A percentile compares a stretch with the other conserved stretches of the same genome.
Conservation (phyloP, 1,140 invertebrate species). For the Bombus haemorrhoidalis region DNA sequence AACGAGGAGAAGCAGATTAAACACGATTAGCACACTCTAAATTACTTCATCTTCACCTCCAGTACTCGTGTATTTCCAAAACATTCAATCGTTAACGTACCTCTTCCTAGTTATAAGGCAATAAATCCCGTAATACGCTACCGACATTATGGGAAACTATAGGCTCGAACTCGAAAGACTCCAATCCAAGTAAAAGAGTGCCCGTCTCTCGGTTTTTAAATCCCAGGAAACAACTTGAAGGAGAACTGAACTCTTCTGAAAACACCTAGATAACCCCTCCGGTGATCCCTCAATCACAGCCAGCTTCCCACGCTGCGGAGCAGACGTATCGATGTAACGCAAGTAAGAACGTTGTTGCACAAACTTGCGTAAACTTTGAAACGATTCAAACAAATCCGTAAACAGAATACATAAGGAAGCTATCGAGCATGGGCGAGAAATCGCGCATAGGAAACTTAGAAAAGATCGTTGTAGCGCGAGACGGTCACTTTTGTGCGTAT, state of each 20-base stretch:
- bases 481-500: conserved; percentile 14
- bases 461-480: neutral
- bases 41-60: too few relatives aligned
- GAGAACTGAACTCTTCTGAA: neutral
- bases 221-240: neutral
- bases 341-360: neutral
- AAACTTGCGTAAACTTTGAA: conserved; percentile 16
- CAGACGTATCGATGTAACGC: neutral
- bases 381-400: conserved; percentile 12
- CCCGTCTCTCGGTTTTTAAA: neutral
- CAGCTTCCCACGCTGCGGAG: neutral
- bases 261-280: neutral
- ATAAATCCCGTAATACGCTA: neutral
- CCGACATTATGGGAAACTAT: neutral
- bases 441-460: neutral
- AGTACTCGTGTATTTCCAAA: too few relatives aligned
- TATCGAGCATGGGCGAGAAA: neutral
- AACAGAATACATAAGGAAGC: conserved; percentile 24
- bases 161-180: neutral
- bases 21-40: too few relatives aligned
- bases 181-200: neutral
- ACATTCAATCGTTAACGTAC: too few relatives aligned
- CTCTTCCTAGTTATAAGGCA: too few relatives aligned
- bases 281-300: conserved; percentile 25
- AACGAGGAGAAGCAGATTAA: too few relatives aligned